A percentile compares a stretch with the other conserved stretches of the same genome.
phyloP scores from a whole-genome alignment of 2,113 vertebrate species.

The Todiramphus saurophagus region DNA sequence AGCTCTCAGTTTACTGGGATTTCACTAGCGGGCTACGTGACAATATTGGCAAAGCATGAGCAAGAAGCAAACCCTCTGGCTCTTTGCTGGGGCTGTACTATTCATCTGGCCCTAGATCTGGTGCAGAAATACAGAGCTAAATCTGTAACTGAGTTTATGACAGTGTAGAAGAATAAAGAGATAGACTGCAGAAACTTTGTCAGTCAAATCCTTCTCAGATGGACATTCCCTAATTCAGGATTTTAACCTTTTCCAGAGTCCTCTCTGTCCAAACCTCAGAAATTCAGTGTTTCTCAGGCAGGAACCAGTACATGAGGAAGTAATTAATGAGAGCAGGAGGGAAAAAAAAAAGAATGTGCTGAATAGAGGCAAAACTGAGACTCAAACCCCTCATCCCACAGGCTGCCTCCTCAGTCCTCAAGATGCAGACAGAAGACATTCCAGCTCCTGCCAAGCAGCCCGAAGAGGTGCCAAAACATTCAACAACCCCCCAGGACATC shows the following conservation, averaged over 20 bases:
- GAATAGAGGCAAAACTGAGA: conserved; percentile 22
- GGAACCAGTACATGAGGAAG: conserved; percentile 37
- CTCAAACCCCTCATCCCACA: background rate
- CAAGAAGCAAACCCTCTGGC: background rate
- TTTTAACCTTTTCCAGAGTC: background rate
- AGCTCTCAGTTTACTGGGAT: background rate
- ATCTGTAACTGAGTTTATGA: background rate
- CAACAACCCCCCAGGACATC: background rate
- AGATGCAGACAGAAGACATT: background rate
- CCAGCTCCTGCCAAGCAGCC: background rate
- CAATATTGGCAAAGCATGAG: background rate
- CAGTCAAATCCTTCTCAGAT: background rate
- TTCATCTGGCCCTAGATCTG: background rate
- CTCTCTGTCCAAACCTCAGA: background rate
- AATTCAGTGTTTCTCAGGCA: background rate
- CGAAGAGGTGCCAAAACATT: background rate
- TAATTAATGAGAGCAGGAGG: conserved; percentile 38
- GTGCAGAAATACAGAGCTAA: background rate
- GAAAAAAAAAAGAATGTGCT: conserved; percentile 5
- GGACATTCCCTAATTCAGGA: background rate
- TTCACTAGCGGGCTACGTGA: background rate
- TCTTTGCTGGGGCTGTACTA: background rate
- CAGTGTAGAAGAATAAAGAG: background rate
- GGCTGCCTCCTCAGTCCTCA: background rate
- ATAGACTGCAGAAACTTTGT: background rate